phyloP scores from a whole-genome alignment of 2,888 invertebrate genomes.

The Oithona nana region DNA sequence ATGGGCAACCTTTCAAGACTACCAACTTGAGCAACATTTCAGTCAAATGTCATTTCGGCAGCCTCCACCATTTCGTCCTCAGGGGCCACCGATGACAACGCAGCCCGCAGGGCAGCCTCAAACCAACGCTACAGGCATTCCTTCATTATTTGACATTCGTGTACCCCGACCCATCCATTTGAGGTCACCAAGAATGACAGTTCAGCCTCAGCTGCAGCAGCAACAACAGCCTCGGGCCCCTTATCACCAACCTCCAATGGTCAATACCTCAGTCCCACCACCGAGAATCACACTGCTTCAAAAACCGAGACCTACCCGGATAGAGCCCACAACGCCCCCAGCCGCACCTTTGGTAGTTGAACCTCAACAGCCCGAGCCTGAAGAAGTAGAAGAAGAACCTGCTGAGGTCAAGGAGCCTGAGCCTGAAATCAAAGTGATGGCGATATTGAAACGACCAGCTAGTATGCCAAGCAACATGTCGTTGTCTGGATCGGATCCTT shows the following conservation, averaged over 20 bases:
- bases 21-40: neutral
- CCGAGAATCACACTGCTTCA: neutral
- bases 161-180: neutral
- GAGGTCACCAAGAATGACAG: neutral
- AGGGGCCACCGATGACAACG: neutral
- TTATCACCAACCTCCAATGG: neutral
- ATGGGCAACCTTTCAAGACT: neutral
- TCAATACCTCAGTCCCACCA: neutral
- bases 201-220: too few relatives aligned
- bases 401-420: neutral
- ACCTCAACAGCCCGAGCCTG: neutral
- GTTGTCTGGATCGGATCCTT: neutral
- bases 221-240: too few relatives aligned
- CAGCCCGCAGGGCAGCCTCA: neutral
- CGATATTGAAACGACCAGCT: constrained; percentile 6
- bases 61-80: neutral
- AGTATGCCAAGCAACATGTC: constrained; percentile 2
- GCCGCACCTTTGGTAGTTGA: neutral
- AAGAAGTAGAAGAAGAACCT: neutral
- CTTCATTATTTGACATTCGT: neutral
- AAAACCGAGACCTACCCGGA: neutral
- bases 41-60: neutral
- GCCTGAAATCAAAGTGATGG: neutral
- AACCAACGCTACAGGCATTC: neutral
- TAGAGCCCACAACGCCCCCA: too few relatives aligned